Evolutionary conservation across 2,797 vertebrate species (phyloP).

Genomic region (Gorsachius magnificus): DNA sequence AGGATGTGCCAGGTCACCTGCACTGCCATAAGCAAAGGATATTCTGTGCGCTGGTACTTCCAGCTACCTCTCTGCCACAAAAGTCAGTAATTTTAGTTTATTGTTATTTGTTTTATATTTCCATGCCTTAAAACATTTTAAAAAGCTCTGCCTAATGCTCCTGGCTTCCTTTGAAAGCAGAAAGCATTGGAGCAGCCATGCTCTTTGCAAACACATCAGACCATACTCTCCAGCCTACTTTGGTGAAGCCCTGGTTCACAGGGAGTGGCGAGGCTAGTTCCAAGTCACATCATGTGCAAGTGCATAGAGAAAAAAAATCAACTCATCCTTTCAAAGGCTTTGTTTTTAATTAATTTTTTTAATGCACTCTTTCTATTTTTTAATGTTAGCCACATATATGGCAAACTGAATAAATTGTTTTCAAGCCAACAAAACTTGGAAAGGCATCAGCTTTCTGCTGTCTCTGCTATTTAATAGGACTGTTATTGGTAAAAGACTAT

Average conservation of each 20-base stretch:
- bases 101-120: background rate
- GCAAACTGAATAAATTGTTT: background rate
- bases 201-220: background rate
- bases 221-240: background rate
- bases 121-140: background rate
- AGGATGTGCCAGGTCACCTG: background rate
- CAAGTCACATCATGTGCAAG: background rate
- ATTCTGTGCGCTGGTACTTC: background rate
- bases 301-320: background rate
- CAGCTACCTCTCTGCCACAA: background rate
- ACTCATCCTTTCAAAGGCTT: background rate
- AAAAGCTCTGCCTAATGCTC: background rate
- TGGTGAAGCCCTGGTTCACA: background rate
- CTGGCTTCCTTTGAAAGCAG: background rate
- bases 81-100: background rate
- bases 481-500: background rate
- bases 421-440: constrained; percentile 22
- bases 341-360: background rate
- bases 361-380: background rate
- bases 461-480: background rate
- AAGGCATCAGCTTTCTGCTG: background rate
- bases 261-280: background rate
- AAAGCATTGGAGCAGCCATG: background rate
- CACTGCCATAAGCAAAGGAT: background rate
- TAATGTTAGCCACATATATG: background rate